Base-by-base conservation (phyloP, 2,113 vertebrate genomes). In the Sebastes fasciatus region DNA sequence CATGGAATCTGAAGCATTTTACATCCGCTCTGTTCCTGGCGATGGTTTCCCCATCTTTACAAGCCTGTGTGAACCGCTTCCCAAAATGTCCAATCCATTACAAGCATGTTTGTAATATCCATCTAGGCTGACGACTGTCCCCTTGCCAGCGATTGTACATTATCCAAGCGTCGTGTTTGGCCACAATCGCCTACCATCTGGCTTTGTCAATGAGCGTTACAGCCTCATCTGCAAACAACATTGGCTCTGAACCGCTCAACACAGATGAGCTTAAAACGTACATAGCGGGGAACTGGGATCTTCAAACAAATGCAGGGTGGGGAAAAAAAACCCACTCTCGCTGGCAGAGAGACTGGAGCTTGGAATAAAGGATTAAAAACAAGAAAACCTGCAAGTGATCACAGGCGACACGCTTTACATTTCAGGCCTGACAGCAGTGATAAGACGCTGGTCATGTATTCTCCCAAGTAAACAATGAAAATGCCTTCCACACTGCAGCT, bases 171-270 rank as follows among this genome's bases (percentile, higher is more conserved):
- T 86, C 87, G 82, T 93, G 93, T 96, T 94, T 96, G 95, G 94
- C 94, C 92, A 94, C 92, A 93, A 92, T 90, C 87, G 77, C 91
- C 85, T 82, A 92, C 95, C 94, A 95, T 96, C 95, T 96, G 95
- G 93, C 93, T 94, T 89, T 87, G 87, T 90, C 83, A 91, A 92
- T 83, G 93, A 92, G 93, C 87, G 80, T 91, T 92, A 94, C 91
- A 89, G 92, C 91, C 89, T 95, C 92, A 94, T 95, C 93, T 94
- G 93, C 93, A 94, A 94, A 94, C 91, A 94, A 91, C 92, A 89
- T 89, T 91, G 94, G 93, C 90, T 94, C 87, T 14, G 90, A 89
- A 94, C 68, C 43, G 74, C 81, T 91, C 86, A 57, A 88, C 89
- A 89, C 87, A 93, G 92, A 93, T 85, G 87, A 93, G 88, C 86